Evolutionary conservation across 2,113 vertebrate species (phyloP).

Genomic region (Antechinus stuartii): DNA sequence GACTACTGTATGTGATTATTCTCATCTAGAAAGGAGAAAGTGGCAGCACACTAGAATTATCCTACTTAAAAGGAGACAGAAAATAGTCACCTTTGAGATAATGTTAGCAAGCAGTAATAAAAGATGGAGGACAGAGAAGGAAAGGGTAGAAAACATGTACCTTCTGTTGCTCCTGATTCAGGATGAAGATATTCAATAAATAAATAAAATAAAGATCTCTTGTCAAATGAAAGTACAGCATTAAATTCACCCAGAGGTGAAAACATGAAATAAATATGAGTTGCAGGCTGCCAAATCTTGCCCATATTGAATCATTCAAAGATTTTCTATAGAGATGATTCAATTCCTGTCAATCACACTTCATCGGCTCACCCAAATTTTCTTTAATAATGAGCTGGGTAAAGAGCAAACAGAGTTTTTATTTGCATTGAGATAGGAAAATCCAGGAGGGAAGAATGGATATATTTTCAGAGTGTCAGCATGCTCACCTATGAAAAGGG

Average conservation of each 20-base stretch:
- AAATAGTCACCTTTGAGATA: slow-evolving; percentile 11
- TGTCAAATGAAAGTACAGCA: slow-evolving; percentile 9
- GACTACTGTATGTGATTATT: background rate
- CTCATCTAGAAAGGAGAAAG: slow-evolving; percentile 32
- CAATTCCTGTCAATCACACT: slow-evolving; percentile 12
- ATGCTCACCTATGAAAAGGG: background rate
- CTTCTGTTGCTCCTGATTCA: slow-evolving; percentile 7
- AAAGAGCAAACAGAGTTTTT: slow-evolving; percentile 60
- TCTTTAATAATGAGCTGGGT: slow-evolving; percentile 27
- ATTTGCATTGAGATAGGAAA: slow-evolving; percentile 40
- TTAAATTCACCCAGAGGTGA: slow-evolving; percentile 25
- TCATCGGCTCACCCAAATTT: background rate
- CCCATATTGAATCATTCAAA: slow-evolving; percentile 29
- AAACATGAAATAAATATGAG: slow-evolving; percentile 49
- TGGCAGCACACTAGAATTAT: background rate
- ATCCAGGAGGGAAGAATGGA: background rate
- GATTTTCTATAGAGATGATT: slow-evolving; percentile 24
- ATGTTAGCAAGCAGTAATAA: background rate
- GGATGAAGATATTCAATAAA: background rate
- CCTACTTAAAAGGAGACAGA: slow-evolving; percentile 32
- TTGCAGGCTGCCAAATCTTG: slow-evolving; percentile 23
- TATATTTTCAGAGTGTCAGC: background rate
- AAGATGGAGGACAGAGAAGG: background rate
- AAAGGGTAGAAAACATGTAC: slow-evolving; percentile 2
- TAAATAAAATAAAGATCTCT: slow-evolving; percentile 42